A percentile compares a stretch with the other conserved stretches of the same genome.
These are phyloP conservation scores for Tigriopus californicus DNA, from an alignment of 2,888 invertebrate genomes.

Conservation along the genomic window DNA sequence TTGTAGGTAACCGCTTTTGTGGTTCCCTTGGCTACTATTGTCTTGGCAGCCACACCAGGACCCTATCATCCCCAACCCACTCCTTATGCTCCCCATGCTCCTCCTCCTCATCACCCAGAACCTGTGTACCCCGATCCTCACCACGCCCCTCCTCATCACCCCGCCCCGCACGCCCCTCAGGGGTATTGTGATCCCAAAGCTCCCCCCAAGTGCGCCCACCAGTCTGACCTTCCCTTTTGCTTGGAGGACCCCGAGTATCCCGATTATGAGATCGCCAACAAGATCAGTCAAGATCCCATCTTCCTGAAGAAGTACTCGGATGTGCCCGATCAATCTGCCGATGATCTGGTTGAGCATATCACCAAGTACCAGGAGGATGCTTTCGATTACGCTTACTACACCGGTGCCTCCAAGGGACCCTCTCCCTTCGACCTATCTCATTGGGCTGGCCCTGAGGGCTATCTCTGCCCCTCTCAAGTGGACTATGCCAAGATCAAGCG, in stretches of 20 bases:
- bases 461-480: constrained; percentile 22
- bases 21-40: constrained; percentile 15
- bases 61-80: background rate
- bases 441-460: constrained; percentile 22
- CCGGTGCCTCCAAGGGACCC: constrained; percentile 21
- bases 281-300: constrained; percentile 20
- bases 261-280: constrained; percentile 20
- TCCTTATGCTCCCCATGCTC: constrained; percentile 5
- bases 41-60: constrained; percentile 11
- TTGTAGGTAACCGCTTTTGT: constrained; percentile 8
- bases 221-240: constrained; percentile 20
- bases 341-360: constrained; percentile 21
- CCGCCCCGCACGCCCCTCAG: constrained; percentile 4
- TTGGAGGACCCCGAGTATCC: constrained; percentile 22
- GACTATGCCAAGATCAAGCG: constrained; percentile 19
- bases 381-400: constrained; percentile 22
- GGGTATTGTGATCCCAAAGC: constrained; percentile 21
- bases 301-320: constrained; percentile 22
- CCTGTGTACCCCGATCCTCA: constrained; percentile 17
- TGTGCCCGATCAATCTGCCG: constrained; percentile 21
- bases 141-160: constrained; percentile 17
- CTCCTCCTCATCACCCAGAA: constrained; percentile 15
- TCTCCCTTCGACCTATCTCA: constrained; percentile 21
- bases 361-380: constrained; percentile 20
- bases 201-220: constrained; percentile 20